Base-by-base conservation (phyloP, 1,140 invertebrate genomes). In the Hypsibius dujardini region DNA sequence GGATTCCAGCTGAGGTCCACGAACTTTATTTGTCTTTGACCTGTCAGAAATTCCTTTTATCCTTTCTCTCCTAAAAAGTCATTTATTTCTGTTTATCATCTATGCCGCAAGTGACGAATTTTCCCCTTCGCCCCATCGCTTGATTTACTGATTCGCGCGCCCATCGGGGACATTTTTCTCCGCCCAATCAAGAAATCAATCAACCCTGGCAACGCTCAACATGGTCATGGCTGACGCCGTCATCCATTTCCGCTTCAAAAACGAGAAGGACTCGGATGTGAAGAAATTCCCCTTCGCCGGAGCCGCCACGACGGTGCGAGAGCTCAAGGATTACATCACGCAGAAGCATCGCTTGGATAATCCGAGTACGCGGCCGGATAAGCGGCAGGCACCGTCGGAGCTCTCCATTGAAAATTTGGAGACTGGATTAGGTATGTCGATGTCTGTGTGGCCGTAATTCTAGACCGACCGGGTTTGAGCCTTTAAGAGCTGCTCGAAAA, bases 311-410 rank as follows among this genome's bases (percentile, higher is more conserved):
- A 67, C 12, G 12, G 62, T 67, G 12, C 12, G 42, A 42, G 62
- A 67, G 42, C 62, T 67, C 12, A 67, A 67, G 42, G 3, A 67
- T 3, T 42, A 15, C 45, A 67, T 67, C 62, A 67, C 12, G 3
- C 12, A 12, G 12, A 67, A 67, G 42, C 62, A 67, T 42, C 12
- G 45, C 12, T 45, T 67, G 62, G 62, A 67, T 67, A 12, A 67
- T 7, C 3, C 7, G 12, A 67, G 62, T 67, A 15, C 62, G 3
- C 12, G 62, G 12, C 62, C 62, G 12, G 62, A 67, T 42, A 67
- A 67, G 42, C 12, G 62, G 12, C 62, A 67, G 42, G 42, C 62
- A 15, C 62, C 62, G 62, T 67, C 62, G 62, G 62, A 67, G 42
- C 42, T 67, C 12, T 67, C 62, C 12, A 12, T 67, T 12, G 12